Conservation (phyloP, 2,113 vertebrate species). For the Seriola quinqueradiata region DNA sequence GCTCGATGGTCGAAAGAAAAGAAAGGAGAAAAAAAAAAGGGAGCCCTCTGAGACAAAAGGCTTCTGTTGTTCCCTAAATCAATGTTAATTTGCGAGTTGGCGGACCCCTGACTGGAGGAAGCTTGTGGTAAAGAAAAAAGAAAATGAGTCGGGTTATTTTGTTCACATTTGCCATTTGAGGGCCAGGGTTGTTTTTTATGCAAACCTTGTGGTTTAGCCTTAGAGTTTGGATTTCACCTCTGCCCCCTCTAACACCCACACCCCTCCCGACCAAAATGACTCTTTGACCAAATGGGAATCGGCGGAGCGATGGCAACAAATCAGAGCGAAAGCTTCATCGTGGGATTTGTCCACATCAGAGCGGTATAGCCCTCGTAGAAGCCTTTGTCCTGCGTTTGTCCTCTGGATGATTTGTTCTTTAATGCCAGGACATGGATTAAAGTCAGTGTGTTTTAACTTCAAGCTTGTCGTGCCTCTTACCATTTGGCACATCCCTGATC, state of each 20-base stretch:
- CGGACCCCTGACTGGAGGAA: slow-evolving; percentile 58
- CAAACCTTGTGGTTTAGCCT: slow-evolving; percentile 55
- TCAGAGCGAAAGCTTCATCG: slow-evolving; percentile 15
- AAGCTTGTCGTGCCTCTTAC: background rate
- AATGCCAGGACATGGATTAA: slow-evolving; percentile 15
- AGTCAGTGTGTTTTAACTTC: slow-evolving; percentile 19
- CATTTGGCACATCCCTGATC: background rate
- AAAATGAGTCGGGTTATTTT: slow-evolving; percentile 62
- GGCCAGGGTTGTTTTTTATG: slow-evolving; percentile 49
- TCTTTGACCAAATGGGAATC: slow-evolving; percentile 34
- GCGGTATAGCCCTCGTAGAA: background rate
- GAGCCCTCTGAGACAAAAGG: slow-evolving; percentile 76
- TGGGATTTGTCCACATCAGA: slow-evolving; percentile 48
- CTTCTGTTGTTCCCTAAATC: slow-evolving; percentile 81
- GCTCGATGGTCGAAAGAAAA: slow-evolving; percentile 61
- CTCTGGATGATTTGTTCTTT: slow-evolving; percentile 11
- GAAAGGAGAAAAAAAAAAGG: slow-evolving; percentile 26
- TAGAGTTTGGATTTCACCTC: slow-evolving; percentile 63
- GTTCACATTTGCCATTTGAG: slow-evolving; percentile 62
- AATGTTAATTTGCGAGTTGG: slow-evolving; percentile 79
- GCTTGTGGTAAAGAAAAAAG: slow-evolving; percentile 70
- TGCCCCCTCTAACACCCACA: slow-evolving; percentile 32
- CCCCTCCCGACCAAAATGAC: slow-evolving; percentile 13
- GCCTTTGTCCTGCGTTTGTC: slow-evolving; percentile 39
- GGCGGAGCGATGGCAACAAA: slow-evolving; percentile 24